Evolutionary conservation across 2,113 vertebrate genomes (phyloP).

Genomic region (Lates calcarifer): DNA sequence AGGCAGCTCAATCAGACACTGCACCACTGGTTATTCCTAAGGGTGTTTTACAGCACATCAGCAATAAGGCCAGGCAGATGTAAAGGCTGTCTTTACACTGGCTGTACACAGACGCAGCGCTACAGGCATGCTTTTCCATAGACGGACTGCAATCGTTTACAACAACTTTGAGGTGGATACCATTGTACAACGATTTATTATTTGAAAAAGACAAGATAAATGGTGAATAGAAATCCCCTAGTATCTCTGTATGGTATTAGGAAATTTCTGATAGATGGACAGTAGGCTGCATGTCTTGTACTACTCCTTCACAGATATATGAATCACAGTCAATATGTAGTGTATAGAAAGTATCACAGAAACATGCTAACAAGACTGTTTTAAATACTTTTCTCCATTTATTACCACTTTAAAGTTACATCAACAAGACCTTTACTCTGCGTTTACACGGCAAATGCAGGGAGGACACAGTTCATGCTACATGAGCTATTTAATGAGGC

Average conservation of each 20-base stretch:
- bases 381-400: background rate
- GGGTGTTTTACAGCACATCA: constrained; percentile 68
- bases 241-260: background rate
- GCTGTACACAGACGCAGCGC: constrained; percentile 43
- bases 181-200: constrained; percentile 20
- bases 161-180: constrained; percentile 35
- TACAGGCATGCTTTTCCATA: constrained; percentile 28
- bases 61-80: constrained; percentile 61
- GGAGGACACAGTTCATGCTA: constrained; percentile 52
- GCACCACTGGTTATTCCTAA: constrained; percentile 64
- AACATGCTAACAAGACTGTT: background rate
- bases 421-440: constrained; percentile 34
- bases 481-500: constrained; percentile 64
- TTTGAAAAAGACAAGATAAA: constrained; percentile 22
- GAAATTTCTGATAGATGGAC: background rate
- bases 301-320: too few relatives aligned
- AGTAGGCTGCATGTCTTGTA: background rate
- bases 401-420: constrained; percentile 34
- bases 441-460: constrained; percentile 45
- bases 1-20: constrained; percentile 68
- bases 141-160: constrained; percentile 32
- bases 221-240: constrained; percentile 15
- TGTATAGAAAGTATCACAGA: background rate
- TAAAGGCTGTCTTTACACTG: constrained; percentile 57
- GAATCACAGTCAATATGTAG: background rate